Conservation (phyloP, 2,113 vertebrate species). For the Phocoena phocoena region DNA sequence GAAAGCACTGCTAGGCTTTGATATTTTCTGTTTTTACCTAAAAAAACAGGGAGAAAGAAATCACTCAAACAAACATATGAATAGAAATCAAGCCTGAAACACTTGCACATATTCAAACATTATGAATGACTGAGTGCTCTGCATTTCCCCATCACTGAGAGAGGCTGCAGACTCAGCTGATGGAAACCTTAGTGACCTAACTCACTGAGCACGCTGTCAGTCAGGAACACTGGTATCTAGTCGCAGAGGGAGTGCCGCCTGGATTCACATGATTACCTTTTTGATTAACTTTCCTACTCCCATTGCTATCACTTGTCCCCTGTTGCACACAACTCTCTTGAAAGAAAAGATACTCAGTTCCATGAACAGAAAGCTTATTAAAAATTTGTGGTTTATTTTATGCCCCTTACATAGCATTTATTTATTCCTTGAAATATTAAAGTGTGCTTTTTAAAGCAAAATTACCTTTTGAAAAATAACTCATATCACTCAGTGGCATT, state of each 20-base stretch:
- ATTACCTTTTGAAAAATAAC: conserved; percentile 30
- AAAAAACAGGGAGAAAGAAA: neutral
- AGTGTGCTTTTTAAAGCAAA: neutral
- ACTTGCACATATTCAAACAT: neutral
- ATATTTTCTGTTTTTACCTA: conserved; percentile 30
- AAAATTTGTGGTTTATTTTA: neutral
- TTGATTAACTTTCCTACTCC: conserved; percentile 79
- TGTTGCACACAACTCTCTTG: neutral
- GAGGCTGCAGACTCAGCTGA: conserved; percentile 9
- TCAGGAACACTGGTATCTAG: conserved; percentile 65
- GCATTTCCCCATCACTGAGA: neutral
- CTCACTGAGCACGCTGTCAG: conserved; percentile 55
- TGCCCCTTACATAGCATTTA: neutral
- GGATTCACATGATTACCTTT: conserved; percentile 80
- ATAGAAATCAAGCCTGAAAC: neutral
- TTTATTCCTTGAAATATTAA: conserved; percentile 22
- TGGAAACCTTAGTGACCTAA: neutral
- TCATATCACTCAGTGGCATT: neutral
- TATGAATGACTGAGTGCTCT: neutral
- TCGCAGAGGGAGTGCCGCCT: conserved; percentile 69
- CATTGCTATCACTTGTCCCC: conserved; percentile 50
- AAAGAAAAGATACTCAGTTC: neutral
- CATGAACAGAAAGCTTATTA: neutral
- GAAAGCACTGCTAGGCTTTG: conserved; percentile 24
- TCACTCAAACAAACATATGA: neutral